These are phyloP conservation scores for Drosophila nannoptera DNA, from an alignment of 1,140 invertebrate genomes.

Conservation along the genomic window DNA sequence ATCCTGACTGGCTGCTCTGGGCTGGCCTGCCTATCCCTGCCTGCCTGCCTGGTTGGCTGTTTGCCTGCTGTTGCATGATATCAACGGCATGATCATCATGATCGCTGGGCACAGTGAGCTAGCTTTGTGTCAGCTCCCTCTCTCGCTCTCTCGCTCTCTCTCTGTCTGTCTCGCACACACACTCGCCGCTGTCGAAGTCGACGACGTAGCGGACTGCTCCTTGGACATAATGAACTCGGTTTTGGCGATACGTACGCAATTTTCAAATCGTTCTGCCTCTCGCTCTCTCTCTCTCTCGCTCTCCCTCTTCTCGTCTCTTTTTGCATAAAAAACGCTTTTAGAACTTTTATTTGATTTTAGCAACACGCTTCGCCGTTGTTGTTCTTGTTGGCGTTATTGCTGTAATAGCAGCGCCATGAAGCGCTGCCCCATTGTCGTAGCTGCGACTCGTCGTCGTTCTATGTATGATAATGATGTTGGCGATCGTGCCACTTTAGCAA, in stretches of 20 bases:
- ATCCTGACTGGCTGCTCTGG: conserved; percentile 48
- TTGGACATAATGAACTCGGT: conserved; percentile 74
- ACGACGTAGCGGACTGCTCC: conserved; percentile 40
- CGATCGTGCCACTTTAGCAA: conserved; percentile 77
- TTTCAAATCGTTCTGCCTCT: conserved; percentile 73
- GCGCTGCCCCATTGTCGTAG: conserved; percentile 46
- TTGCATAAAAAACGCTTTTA: conserved; percentile 36
- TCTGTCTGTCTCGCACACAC: neutral
- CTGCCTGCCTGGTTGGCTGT: conserved; percentile 4
- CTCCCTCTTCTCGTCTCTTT: conserved; percentile 2
- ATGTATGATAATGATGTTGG: conserved; percentile 75
- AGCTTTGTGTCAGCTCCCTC: conserved; percentile 57
- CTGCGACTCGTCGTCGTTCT: conserved; percentile 21
- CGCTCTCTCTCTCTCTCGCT: neutral
- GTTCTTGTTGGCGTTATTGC: conserved; percentile 3
- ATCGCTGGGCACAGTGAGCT: conserved; percentile 62
- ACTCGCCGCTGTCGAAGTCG: neutral
- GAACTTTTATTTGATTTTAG: conserved; percentile 73
- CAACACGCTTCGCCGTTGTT: conserved; percentile 44
- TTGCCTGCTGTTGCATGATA: conserved; percentile 50
- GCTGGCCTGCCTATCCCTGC: conserved; percentile 7
- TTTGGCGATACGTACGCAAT: conserved; percentile 70
- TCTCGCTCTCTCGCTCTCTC: neutral
- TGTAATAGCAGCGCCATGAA: conserved; percentile 17
- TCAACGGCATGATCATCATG: conserved; percentile 68